Base-by-base conservation (phyloP, 2,797 vertebrate genomes). In the Myotis pilosus region DNA sequence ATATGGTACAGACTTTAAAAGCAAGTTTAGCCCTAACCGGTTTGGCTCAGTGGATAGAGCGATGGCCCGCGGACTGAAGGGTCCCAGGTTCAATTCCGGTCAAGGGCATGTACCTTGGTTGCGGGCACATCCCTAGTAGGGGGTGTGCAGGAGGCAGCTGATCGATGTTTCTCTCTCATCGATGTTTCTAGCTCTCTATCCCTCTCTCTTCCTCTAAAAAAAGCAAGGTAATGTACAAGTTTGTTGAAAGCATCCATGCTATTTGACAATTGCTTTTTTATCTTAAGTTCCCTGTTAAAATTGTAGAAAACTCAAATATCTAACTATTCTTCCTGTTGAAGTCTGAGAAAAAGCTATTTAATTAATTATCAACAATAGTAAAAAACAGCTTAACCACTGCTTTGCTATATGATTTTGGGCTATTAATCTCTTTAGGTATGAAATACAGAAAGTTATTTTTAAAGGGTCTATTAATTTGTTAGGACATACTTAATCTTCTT, bases 291-390 rank as follows among this genome's bases (percentile, higher is more conserved):
- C 10, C 23, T 95, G 22, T 80, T 83, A 86, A 91, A 79, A 76
- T 9, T 87, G 8, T 62, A 82, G 11, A 16, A 94, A 96, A 92
- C 19, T 80, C 13, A 82, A 94, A 62, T 62, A 92, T 75, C 80
- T 94, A 89, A 78, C 53, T 53, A 86, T 28, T 64, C 36, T 88
- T 92, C 38, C 62, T 82, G 33, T 33, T 47, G 9, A 82, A 30
- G 20, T 74, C 60, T 33, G 38, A 87, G 78, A 76, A 72, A 93
- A 80, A 92, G 16, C 13, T 87, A 81, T 36, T 89, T 28, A 80
- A 28, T 75, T 81, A 85, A n/a, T n/a, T n/a, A 87, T 11, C 44
- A 91, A 41, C 8, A 84, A 25, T 2, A 76, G 23, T 90, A 53
- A 89, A 33, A 30, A 36, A 85, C 11, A 89, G 4, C 20, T 78